phyloP scores from a whole-genome alignment of 2,113 vertebrate genomes.

The Scopus umbretta region DNA sequence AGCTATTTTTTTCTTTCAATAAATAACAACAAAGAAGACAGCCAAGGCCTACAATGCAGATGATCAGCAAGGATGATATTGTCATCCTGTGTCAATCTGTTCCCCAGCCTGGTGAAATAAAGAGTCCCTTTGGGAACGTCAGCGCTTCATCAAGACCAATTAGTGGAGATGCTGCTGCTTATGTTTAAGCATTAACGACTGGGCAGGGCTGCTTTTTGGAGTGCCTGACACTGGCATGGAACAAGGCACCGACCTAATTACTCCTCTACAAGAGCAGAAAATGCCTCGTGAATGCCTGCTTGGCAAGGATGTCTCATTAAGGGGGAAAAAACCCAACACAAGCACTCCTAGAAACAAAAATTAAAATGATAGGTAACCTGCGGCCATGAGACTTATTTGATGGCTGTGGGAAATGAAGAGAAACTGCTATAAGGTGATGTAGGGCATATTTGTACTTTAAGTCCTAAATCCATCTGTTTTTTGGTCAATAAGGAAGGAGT shows the following conservation, averaged over 20 bases:
- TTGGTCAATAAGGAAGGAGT: constrained; percentile 40
- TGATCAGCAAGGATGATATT: constrained; percentile 66
- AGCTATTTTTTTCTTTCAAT: constrained; percentile 60
- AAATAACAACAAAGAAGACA: constrained; percentile 55
- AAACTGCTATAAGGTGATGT: constrained; percentile 35
- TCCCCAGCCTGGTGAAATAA: constrained; percentile 70
- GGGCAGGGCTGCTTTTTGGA: constrained; percentile 75
- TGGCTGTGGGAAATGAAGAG: constrained; percentile 70
- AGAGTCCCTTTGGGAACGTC: constrained; percentile 73
- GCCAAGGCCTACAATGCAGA: constrained; percentile 27
- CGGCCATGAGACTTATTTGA: constrained; percentile 67
- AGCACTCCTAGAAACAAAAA: constrained; percentile 73
- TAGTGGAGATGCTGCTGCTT: constrained; percentile 76
- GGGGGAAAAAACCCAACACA: constrained; percentile 60
- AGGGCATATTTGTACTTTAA: constrained; percentile 26
- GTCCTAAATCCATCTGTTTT: background rate
- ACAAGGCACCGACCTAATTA: constrained; percentile 81
- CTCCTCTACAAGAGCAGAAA: constrained; percentile 76
- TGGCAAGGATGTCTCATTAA: constrained; percentile 83
- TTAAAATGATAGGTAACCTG: constrained; percentile 77
- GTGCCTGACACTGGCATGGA: constrained; percentile 71
- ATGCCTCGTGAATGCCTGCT: constrained; percentile 76
- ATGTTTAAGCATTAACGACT: constrained; percentile 76
- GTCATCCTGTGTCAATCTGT: constrained; percentile 65
- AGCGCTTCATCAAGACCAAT: constrained; percentile 78